Percentiles rank a stretch among this genome's conserved stretches.
Conservation (phyloP, 2,797 vertebrate genomes). For the Channallabes apus region DNA sequence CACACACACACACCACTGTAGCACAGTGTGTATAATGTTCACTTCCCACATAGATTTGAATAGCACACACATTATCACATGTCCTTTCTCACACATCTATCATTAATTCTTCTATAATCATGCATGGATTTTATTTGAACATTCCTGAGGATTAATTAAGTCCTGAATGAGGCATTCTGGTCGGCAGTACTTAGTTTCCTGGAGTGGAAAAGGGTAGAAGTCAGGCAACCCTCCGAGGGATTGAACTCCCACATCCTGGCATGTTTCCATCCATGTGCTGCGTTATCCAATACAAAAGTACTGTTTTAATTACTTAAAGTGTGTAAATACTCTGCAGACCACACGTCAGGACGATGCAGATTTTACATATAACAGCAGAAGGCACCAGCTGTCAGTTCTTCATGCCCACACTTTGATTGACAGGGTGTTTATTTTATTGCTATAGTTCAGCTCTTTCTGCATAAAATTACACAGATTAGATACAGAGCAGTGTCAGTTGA, state of each 20-base stretch:
- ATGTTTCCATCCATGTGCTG: conserved; percentile 63
- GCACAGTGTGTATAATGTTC: background rate
- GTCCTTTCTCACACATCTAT: background rate
- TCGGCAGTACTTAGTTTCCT: conserved; percentile 50
- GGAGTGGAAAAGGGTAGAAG: conserved; percentile 54
- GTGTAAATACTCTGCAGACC: conserved; percentile 56
- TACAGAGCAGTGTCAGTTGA: background rate
- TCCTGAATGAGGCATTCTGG: conserved; percentile 59
- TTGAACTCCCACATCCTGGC: conserved; percentile 35
- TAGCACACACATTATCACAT: background rate
- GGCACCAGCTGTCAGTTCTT: conserved; percentile 28
- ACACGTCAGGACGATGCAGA: background rate
- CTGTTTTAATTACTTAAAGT: conserved; percentile 70
- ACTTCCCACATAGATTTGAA: background rate
- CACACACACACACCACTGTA: background rate
- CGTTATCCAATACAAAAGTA: conserved; percentile 61
- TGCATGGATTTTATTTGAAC: background rate
- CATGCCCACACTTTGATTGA: conserved; percentile 11
- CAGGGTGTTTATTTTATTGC: conserved; percentile 12
- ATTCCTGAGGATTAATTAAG: conserved; percentile 34
- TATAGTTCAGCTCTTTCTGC: conserved; percentile 13
- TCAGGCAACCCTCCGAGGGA: conserved; percentile 50
- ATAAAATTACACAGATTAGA: conserved; percentile 20
- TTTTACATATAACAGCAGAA: conserved; percentile 27
- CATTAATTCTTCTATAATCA: background rate